Base-by-base conservation (phyloP, 1,140 invertebrate genomes). In the Calliphora vicina region DNA sequence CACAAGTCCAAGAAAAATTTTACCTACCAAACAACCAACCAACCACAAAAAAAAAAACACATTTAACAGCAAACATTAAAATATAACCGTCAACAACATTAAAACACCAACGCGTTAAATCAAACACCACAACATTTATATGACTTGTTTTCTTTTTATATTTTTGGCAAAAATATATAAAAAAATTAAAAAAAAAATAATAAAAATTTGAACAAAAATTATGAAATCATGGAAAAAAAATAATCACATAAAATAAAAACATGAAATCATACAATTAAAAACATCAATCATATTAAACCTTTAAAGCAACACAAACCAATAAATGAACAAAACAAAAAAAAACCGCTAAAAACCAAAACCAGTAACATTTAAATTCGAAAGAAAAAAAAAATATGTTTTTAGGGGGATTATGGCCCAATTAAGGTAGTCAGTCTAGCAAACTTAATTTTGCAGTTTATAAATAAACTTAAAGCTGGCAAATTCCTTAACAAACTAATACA, bases 191-290 rank as follows among this genome's bases (percentile, higher is more conserved):
- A 35, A 35, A 35, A 35, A 8, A 35, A 12, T 50, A 50, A 50
- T 50, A 50, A 50, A 50, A 50, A 50, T 50, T 50, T 50, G 15
- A 50, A 35, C 35, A 50, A 50, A n/a, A 50, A 67, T 67, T 67
- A 67, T 67, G 61, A 67, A 67, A 67, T 67, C 61, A 67, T 67
- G 1, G 23, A 23, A 23, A 67, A 57, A 57, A n/a, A n/a, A 57
- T 17, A 57, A 57, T 23, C 9, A 10, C 25, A 67, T 67, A 10
- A 67, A 67, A 67, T 23, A 23, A 67, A 67, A 67, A 67, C 61
- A 67, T 67, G n/a, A 67, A 67, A 67, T 67, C 61, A 67, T 12
- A 67, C 61, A 67, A 67, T 67, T 67, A 67, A 67, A 67, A 67
- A 67, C 61, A 67, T 67, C 61, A 67, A 67, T 67, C 61, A 67